Evolutionary conservation across 2,797 vertebrate genomes (phyloP).

Genomic region (Notolabrus celidotus): DNA sequence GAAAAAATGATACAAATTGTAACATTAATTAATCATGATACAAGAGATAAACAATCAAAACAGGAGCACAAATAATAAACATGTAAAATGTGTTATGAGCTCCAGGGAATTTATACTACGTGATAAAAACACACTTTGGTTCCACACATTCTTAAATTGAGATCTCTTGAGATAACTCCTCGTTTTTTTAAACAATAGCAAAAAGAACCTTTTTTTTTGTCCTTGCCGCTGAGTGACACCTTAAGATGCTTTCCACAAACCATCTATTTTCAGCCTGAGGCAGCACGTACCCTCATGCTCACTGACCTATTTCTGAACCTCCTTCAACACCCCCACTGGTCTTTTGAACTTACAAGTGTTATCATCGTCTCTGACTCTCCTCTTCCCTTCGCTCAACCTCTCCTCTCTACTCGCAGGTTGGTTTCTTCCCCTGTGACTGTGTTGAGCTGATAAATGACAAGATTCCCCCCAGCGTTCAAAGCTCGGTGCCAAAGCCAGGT

Average conservation of each 20-base stretch:
- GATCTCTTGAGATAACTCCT: not conserved
- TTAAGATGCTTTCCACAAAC: constrained; percentile 2
- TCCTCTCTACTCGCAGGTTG: constrained; percentile 86
- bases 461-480: constrained; percentile 94
- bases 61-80: too few species aligned
- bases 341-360: constrained; percentile 25
- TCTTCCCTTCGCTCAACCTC: constrained; percentile 14
- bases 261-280: constrained; percentile 28
- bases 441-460: constrained; percentile 99
- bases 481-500: constrained; percentile 97
- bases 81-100: too few species aligned
- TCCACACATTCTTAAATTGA: not conserved
- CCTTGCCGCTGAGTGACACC: not conserved
- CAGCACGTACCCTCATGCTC: constrained; percentile 31
- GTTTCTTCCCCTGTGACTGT: constrained; percentile 98
- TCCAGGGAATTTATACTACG: not conserved
- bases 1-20: too few species aligned
- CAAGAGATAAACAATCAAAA: too few species aligned
- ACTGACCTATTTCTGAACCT: constrained; percentile 51
- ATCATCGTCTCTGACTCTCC: constrained; percentile 12
- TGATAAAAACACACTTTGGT: not conserved
- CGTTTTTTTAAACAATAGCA: not conserved
- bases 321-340: constrained; percentile 17
- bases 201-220: not conserved
- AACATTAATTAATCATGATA: too few species aligned